These are phyloP conservation scores for Columba livia DNA, from an alignment of 2,113 vertebrate genomes.

Conservation along the genomic window DNA sequence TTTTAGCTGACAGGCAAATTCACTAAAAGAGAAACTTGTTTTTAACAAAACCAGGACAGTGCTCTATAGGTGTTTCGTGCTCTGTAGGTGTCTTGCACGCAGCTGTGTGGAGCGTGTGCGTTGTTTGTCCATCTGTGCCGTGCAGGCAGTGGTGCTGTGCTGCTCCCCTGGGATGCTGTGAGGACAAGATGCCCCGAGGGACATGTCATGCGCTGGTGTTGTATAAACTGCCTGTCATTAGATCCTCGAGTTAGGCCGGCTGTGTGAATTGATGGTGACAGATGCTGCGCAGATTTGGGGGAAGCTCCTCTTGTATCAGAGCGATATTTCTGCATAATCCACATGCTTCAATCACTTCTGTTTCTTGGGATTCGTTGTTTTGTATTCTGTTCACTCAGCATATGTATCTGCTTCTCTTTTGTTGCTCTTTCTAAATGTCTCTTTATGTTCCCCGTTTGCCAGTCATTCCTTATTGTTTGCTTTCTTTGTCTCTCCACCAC, in stretches of 20 bases:
- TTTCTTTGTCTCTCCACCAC: conserved; percentile 18
- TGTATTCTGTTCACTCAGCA: not conserved
- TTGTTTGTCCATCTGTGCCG: not conserved
- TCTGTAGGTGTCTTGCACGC: not conserved
- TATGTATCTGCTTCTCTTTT: not conserved
- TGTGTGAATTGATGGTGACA: not conserved
- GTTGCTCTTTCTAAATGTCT: not conserved
- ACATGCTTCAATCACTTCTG: not conserved
- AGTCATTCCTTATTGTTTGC: not conserved
- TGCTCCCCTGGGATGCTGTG: not conserved
- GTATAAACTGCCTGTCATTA: not conserved
- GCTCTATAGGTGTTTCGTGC: too few relatives aligned
- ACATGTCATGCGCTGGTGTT: not conserved
- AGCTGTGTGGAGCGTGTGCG: not conserved
- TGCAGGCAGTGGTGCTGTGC: not conserved
- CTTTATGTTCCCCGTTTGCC: not conserved
- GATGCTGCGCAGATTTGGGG: not conserved
- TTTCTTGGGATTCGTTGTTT: not conserved
- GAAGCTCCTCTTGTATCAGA: not conserved
- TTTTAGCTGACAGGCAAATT: too few relatives aligned
- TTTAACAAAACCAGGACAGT: too few relatives aligned
- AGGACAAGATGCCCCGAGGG: not conserved
- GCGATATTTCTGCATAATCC: not conserved
- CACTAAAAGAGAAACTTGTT: too few relatives aligned
- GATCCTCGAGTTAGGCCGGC: not conserved